Evolutionary conservation across 2,888 invertebrate species (phyloP).

Genomic region (Steinernema scapterisci): DNA sequence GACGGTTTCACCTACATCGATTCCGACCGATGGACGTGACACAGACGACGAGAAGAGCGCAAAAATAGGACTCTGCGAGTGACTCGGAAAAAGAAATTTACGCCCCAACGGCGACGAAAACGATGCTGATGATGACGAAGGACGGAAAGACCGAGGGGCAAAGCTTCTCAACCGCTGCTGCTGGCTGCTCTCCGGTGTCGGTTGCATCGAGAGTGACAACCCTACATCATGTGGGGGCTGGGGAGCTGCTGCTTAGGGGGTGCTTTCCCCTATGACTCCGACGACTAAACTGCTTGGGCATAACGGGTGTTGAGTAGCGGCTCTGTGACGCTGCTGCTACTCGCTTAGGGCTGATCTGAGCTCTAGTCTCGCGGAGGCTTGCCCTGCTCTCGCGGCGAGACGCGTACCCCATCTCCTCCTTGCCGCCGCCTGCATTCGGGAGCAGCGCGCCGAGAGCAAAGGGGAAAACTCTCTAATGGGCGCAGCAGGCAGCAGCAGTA

Average conservation of each 20-base stretch:
- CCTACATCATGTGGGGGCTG: conserved; percentile 23
- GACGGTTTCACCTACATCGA: conserved; percentile 26
- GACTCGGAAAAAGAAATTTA: conserved; percentile 29
- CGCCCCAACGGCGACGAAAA: conserved; percentile 24
- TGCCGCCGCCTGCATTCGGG: neutral
- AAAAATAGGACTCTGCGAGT: conserved; percentile 31
- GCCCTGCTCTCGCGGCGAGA: neutral
- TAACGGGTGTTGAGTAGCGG: neutral
- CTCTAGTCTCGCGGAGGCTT: neutral
- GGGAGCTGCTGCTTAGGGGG: neutral
- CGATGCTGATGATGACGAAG: too few species aligned
- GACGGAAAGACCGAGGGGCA: conserved; percentile 8
- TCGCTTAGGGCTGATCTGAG: neutral
- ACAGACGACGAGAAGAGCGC: conserved; percentile 20
- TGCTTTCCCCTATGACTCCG: conserved; percentile 1
- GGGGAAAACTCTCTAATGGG: conserved; percentile 20
- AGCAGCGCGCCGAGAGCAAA: conserved; percentile 22
- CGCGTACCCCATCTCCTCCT: neutral
- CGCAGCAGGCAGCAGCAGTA: neutral
- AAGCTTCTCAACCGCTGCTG: neutral
- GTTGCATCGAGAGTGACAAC: conserved; percentile 27
- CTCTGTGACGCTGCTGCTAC: neutral
- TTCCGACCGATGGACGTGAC: neutral
- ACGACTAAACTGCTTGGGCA: conserved; percentile 12
- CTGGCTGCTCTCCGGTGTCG: conserved; percentile 14